Base-by-base conservation (phyloP, 2,888 invertebrate species). In the Tipula helvola region DNA sequence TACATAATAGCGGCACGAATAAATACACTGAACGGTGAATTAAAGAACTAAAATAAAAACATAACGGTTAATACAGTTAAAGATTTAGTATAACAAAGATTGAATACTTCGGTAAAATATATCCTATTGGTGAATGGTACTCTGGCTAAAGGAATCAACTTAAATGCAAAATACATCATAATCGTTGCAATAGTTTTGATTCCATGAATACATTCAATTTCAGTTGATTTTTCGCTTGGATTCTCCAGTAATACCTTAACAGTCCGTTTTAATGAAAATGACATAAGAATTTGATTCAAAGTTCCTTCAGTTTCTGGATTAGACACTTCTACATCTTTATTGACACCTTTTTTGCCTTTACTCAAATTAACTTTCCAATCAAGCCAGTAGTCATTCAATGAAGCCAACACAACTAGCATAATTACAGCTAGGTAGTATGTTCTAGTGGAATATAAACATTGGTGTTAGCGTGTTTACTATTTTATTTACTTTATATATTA, bases 231-330 rank as follows among this genome's bases (percentile, higher is more conserved):
- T 1, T 91, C 89, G 0, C 92, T 92, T 0, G 93, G 93, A 28
- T 92, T 93, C 8, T 57, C 36, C 13, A 94, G 89, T 88, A 96
- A 91, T 89, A 93, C 93, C 86, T 90, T 90, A 8, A 93, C 89
- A 28, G 95, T 94, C 87, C 93, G 93, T 89, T 94, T 94, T 8
- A 95, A 91, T 0, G 96, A 96, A 91, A 96, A 96, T 0, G 94
- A 92, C 89, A 93, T 92, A 44, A 91, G 88, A 44, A 90, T 88
- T 86, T 90, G 89, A 89, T 88, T 87, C 12, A 86, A n/a, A 12
- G 86, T 16, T 28, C 87, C 44, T 52, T 39, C 36, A 57, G 47
- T 41, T 13, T 47, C 85, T 18, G 85, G 8, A 18, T 36, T 41
- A 12, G 18, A 86, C 71, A 87, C 88, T 86, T 88, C 88, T 44